These are phyloP conservation scores for Monochamus saltuarius DNA, from an alignment of 1,140 invertebrate species.

Conservation along the genomic window DNA sequence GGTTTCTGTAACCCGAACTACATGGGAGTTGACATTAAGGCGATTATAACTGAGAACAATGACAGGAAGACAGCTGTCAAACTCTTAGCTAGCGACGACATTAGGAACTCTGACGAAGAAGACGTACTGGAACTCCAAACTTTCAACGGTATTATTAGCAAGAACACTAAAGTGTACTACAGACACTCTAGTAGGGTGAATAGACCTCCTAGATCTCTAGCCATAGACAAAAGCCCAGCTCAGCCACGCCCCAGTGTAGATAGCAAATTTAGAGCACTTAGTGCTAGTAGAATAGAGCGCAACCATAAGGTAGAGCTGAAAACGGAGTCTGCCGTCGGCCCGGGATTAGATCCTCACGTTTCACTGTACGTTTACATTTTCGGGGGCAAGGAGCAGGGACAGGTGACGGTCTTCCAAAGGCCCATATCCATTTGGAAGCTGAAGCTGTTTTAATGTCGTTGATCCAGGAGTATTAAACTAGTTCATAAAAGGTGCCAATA, in stretches of 20 bases:
- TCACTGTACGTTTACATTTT: slow-evolving; percentile 65
- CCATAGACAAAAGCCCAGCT: slow-evolving; percentile 42
- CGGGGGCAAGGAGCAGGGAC: slow-evolving; percentile 67
- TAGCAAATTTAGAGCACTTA: slow-evolving; percentile 45
- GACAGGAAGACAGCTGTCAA: slow-evolving; percentile 44
- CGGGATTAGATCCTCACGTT: slow-evolving; percentile 51
- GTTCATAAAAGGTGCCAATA: slow-evolving; percentile 7
- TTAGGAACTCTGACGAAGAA: slow-evolving; percentile 55
- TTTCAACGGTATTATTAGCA: slow-evolving; percentile 38
- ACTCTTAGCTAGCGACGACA: slow-evolving; percentile 34
- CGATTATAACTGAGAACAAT: slow-evolving; percentile 47
- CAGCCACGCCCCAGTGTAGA: background rate
- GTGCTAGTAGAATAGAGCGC: slow-evolving; percentile 48
- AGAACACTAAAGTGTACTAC: slow-evolving; percentile 45
- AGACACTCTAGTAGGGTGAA: slow-evolving; percentile 35
- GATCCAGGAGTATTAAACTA: background rate
- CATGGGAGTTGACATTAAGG: slow-evolving; percentile 62
- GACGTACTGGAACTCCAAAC: slow-evolving; percentile 46
- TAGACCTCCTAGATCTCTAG: slow-evolving; percentile 50
- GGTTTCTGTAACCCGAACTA: slow-evolving; percentile 77
- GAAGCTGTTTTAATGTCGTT: slow-evolving; percentile 53
- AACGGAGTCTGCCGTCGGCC: slow-evolving; percentile 33
- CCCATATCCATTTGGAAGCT: slow-evolving; percentile 68
- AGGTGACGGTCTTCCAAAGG: slow-evolving; percentile 66
- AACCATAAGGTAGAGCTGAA: slow-evolving; percentile 34